Conservation (phyloP, 2,113 vertebrate genomes). For the Pachypanchax playfairii region DNA sequence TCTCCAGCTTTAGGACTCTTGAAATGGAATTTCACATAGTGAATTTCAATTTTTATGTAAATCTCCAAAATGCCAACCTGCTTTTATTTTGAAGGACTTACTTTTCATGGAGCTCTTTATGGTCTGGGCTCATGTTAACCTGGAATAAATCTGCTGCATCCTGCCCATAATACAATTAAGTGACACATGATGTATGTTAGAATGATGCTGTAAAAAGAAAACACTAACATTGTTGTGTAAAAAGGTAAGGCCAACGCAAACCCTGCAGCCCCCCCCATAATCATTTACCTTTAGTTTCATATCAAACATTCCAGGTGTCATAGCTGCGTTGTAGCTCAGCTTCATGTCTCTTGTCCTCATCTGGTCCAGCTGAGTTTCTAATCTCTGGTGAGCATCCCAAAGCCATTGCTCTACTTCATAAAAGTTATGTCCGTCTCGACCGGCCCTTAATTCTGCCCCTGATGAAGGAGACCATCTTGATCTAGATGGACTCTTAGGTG, state of each 20-base stretch:
- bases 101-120: conserved; percentile 74
- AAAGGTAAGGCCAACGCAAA: conserved; percentile 2
- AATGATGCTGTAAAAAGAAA: neutral
- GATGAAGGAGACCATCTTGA: conserved; percentile 23
- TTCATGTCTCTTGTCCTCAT: conserved; percentile 54
- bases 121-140: conserved; percentile 60
- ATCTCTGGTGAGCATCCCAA: conserved; percentile 35
- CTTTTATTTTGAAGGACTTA: conserved; percentile 39
- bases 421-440: conserved; percentile 50
- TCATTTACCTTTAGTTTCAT: conserved; percentile 75
- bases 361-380: conserved; percentile 55
- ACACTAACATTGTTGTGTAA: neutral
- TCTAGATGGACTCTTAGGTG: conserved; percentile 26
- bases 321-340: conserved; percentile 50
- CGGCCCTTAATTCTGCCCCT: conserved; percentile 40
- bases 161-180: conserved; percentile 68
- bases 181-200: conserved; percentile 5
- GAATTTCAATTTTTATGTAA: conserved; percentile 8
- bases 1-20: conserved; percentile 78
- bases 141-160: conserved; percentile 50
- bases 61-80: neutral
- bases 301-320: conserved; percentile 63
- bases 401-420: conserved; percentile 55
- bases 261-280: no score
- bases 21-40: conserved; percentile 17